These are phyloP conservation scores for Cryptotis parvus DNA, from an alignment of 2,113 vertebrate genomes.

Conservation along the genomic window DNA sequence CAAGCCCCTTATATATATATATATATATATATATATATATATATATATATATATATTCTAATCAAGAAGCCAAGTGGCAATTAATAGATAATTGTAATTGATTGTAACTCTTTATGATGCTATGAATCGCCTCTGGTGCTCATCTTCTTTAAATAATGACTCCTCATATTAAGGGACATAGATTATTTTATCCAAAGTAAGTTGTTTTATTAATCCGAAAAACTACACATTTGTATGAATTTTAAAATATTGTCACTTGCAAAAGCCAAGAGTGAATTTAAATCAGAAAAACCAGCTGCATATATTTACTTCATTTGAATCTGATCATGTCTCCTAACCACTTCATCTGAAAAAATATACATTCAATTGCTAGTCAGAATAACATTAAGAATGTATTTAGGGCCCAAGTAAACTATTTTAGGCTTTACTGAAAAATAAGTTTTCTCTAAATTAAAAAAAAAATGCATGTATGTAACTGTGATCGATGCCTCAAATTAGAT, in stretches of 20 bases:
- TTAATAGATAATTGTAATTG: background rate
- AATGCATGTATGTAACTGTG: background rate
- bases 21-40: too few relatives aligned
- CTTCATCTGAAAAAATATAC: background rate
- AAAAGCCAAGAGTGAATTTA: background rate
- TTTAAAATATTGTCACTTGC: constrained; percentile 13
- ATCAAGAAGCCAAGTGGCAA: background rate
- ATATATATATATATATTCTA: too few relatives aligned
- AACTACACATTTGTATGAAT: background rate
- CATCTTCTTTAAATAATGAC: background rate
- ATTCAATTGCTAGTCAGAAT: background rate
- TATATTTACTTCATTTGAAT: background rate
- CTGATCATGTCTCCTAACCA: background rate
- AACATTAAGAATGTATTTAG: background rate
- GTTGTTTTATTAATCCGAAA: constrained; percentile 9
- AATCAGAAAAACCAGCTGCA: background rate
- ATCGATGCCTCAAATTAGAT: background rate
- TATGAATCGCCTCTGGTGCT: background rate
- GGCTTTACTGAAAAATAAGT: background rate
- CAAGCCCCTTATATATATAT: too few relatives aligned
- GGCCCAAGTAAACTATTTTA: background rate
- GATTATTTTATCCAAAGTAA: background rate
- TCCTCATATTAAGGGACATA: background rate
- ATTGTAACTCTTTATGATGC: background rate
- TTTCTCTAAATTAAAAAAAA: background rate